Base-by-base conservation (phyloP, 2,797 vertebrate species). In the Coreius guichenoti region DNA sequence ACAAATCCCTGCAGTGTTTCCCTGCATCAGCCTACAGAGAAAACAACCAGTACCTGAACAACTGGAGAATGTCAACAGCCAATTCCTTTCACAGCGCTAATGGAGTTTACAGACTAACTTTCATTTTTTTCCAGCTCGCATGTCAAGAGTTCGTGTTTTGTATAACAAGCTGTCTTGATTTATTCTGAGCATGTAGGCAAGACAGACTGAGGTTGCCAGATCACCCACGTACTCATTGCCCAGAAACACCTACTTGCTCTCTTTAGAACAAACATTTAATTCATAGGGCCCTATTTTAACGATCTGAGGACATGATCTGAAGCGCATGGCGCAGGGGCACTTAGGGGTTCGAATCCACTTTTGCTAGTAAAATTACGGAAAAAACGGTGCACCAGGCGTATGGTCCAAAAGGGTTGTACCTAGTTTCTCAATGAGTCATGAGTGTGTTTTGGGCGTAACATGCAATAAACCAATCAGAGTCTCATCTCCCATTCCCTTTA, bases 151-250 rank as follows among this genome's bases (percentile, higher is more conserved):
- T 80, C 45, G 17, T 36, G n/a, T 81, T 51, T 69, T 14, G 29
- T 45, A 79, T 45, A 79, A 63, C 16, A 81, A 49, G n/a, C 51
- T 58, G 51, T 26, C 80, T 47, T 56, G 7, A 54, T 54, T 56
- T n/a, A 82, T 45, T 72, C n/a, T 43, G 23, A 29, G 33, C 51
- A 54, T 72, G 67, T 56, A 56, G 49, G 33, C 16, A 29, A 29
- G 36, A 54, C 79, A 69, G 45, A 69, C 33, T 72, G 68, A 82
- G 16, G 49, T 43, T 58, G 51, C 36, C 11, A 58, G 67, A 70
- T 80, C 43, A 49, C 33, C 61, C 17, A 33, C 58, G 8, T 19
- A 12, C 58, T 21, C 26, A 19, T 26, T 21, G n/a, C 77, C 16
- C 23, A 65, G 56, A 67, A 70, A 81, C 67, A 56, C 45, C 43